Evolutionary conservation across 53 echinoderm and acorn worm species (phyloP), one percentile per base, ranked within the genome.

Genomic region (Patiria pectinifera): DNA sequence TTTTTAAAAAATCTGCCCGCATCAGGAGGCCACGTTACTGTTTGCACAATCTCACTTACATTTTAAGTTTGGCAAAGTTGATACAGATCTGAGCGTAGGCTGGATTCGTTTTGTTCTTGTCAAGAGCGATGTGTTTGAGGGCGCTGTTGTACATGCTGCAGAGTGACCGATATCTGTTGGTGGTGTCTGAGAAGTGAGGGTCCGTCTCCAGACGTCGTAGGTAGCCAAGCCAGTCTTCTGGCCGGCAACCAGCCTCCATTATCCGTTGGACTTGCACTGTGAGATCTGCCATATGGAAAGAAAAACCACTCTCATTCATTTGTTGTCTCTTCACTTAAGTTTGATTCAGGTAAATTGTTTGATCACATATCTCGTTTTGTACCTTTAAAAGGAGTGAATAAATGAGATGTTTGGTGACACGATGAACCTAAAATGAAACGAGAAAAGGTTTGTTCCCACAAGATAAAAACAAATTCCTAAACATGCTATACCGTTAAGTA

Each of bases 171-270:
- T 91, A 94, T 15, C 92, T 74, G 46, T 86, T 93, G 89, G 84
- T 92, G 16, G 72, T 85, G 86, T 94, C 93, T 23, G 77, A 58
- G 24, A 88, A 72, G 15, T 86, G 45, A 19, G 91, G 69, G 61
- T 93, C 94, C 6, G 47, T 76, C 66, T 97, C 99, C 1, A 98
- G 85, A 22, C 88, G 80, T n/a, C 76, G 83, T 16, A 98, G 95
- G 82, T 93, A 97, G 19, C 86, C 89, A 2, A 98, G 92, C 99
- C 99, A 98, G 77, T 98, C 96, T 14, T 95, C 93, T 14, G 99
- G 97, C 83, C 84, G 84, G 96, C 97, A 93, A 46, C 99, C 97
- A 76, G 84, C 74, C 49, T 92, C 94, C 26, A 79, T 62, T 4
- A 94, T 92, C 69, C 88, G 87, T 35, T 69, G 59, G 10, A 92